Percentiles rank a stretch among this genome's conserved stretches.
Conservation (phyloP, 2,797 vertebrate species). For the Crypturellus tataupa region DNA sequence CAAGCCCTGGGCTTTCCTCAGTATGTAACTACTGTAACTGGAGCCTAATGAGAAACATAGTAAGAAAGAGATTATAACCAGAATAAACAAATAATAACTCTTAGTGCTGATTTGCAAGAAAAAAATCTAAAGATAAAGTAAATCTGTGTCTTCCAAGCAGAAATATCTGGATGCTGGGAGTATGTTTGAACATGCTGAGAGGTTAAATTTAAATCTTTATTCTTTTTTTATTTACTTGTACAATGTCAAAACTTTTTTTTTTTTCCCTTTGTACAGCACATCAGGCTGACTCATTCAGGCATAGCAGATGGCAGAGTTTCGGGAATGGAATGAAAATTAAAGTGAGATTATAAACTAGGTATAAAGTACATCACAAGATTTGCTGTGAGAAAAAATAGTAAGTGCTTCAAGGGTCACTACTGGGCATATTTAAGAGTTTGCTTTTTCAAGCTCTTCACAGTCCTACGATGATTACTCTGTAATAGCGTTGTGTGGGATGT, state of each 20-base stretch:
- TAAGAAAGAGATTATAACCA: slow-evolving; percentile 39
- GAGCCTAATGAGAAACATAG: neutral
- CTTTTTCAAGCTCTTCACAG: neutral
- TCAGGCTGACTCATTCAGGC: slow-evolving; percentile 1
- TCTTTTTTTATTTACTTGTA: neutral
- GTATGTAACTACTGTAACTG: neutral
- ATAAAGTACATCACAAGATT: neutral
- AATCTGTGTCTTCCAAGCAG: neutral
- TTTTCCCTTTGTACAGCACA: neutral
- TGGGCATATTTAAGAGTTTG: neutral
- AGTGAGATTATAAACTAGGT: slow-evolving; percentile 8
- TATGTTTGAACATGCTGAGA: neutral
- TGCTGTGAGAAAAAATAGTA: neutral
- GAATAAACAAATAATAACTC: slow-evolving; percentile 7
- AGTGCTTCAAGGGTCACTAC: neutral
- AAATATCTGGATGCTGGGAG: neutral
- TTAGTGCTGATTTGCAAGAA: neutral
- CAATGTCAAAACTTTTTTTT: neutral
- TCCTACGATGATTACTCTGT: neutral
- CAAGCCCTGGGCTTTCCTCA: neutral
- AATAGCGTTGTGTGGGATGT: neutral
- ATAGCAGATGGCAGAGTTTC: slow-evolving; percentile 41
- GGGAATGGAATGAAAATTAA: slow-evolving; percentile 38
- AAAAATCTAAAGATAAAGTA: neutral
- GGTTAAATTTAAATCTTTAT: slow-evolving; percentile 1